phyloP scores from a whole-genome alignment of 2,113 vertebrate genomes.

The Ornithorhynchus anatinus region DNA sequence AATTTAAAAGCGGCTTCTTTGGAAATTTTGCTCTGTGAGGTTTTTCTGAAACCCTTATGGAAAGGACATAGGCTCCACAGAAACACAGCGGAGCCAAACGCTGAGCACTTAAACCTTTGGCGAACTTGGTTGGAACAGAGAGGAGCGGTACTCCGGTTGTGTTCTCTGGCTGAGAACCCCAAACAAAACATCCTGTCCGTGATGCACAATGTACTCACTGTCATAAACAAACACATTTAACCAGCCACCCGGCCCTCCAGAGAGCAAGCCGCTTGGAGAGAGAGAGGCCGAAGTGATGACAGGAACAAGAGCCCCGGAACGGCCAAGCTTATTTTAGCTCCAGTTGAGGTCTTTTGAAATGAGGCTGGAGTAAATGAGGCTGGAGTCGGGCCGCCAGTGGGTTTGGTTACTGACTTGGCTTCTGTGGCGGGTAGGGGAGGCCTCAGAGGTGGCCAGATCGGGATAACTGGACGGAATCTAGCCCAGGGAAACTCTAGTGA shows the following conservation, averaged over 20 bases:
- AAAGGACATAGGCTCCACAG: background rate
- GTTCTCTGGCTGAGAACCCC: background rate
- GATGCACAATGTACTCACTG: background rate
- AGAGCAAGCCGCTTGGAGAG: background rate
- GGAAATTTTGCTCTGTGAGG: background rate
- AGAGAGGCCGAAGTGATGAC: background rate
- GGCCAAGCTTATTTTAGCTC: background rate
- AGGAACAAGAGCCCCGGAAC: background rate
- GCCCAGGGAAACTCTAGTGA: conserved; percentile 3
- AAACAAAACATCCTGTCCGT: background rate
- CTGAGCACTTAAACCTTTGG: background rate
- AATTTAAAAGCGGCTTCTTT: conserved; percentile 1
- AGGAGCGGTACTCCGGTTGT: background rate
- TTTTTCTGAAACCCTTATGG: conserved; percentile 12
- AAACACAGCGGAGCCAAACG: background rate
- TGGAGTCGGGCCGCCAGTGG: background rate
- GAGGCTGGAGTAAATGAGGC: background rate
- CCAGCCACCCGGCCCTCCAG: background rate
- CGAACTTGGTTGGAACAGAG: background rate
- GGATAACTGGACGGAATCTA: background rate
- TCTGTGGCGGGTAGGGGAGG: background rate
- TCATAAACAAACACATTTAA: conserved; percentile 1
- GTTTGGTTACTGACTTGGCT: background rate
- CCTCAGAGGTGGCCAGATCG: background rate
- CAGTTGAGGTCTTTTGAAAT: background rate